A percentile compares a stretch with the other conserved stretches of the same genome.
Conservation (phyloP, 2,113 vertebrate species). For the Equus przewalskii region DNA sequence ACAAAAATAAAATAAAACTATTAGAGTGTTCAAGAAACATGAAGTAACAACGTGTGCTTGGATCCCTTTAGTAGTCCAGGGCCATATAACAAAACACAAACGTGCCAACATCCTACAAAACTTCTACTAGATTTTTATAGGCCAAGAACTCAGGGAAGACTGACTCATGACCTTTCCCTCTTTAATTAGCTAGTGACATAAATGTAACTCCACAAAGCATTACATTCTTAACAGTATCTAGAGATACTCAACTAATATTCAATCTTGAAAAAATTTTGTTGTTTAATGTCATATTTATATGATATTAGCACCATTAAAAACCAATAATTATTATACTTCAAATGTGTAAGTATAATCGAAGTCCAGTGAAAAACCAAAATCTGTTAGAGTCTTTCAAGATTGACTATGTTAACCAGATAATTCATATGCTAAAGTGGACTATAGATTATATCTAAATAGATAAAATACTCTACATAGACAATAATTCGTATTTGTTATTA, state of each 20-base stretch:
- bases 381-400: not conserved
- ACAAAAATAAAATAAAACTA: constrained; percentile 9
- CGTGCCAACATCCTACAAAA: not conserved
- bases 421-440: not conserved
- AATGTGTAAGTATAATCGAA: constrained; percentile 20
- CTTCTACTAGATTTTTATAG: not conserved
- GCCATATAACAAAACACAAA: not conserved
- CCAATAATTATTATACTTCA: not conserved
- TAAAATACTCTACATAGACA: not conserved
- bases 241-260: not conserved
- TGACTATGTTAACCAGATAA: not conserved
- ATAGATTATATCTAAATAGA: not conserved
- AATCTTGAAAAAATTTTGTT: not conserved
- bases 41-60: not conserved
- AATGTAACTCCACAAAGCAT: not conserved
- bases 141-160: not conserved
- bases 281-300: constrained; percentile 1
- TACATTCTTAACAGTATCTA: not conserved
- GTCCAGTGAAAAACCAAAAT: not conserved
- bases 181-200: not conserved
- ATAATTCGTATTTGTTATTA: not conserved
- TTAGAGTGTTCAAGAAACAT: not conserved
- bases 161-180: not conserved
- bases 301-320: not conserved
- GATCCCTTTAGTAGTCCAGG: not conserved